These are phyloP conservation scores for Atopsyche davidsoni DNA, from an alignment of 1,140 invertebrate species.

Conservation along the genomic window DNA sequence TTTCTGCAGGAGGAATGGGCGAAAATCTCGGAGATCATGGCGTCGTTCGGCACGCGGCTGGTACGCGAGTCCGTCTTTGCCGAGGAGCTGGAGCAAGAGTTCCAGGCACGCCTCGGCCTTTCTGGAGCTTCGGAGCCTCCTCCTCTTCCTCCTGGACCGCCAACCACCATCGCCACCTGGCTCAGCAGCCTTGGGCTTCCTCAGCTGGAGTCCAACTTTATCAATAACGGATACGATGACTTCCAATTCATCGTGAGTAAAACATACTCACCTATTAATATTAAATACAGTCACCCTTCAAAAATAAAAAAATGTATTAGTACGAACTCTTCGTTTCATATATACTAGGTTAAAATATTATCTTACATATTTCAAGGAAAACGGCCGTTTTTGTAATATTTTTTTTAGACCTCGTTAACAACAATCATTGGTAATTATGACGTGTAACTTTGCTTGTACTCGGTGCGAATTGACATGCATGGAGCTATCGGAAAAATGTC, in stretches of 20 bases:
- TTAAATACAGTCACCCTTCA: no score
- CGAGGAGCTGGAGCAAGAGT: conserved; percentile 75
- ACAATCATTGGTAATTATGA: no score
- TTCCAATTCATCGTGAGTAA: conserved; percentile 85
- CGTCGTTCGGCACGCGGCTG: conserved; percentile 76
- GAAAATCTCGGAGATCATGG: conserved; percentile 91
- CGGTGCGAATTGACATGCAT: background rate
- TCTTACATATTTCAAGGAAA: no score
- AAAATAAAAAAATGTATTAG: no score
- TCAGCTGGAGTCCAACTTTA: conserved; percentile 78
- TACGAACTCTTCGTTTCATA: no score
- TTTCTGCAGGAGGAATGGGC: conserved; percentile 84
- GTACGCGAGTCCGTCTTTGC: conserved; percentile 78
- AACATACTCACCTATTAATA: background rate
- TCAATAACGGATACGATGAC: conserved; percentile 87
- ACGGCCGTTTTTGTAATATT: no score
- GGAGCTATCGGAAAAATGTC: background rate
- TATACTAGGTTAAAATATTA: no score
- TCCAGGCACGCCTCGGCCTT: conserved; percentile 63
- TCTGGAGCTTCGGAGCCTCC: conserved; percentile 43
- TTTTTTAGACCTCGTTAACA: no score
- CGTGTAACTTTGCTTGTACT: no score
- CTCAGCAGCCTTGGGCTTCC: conserved; percentile 67
- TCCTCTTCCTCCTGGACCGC: conserved; percentile 25
- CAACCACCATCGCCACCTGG: conserved; percentile 67